phyloP scores from a whole-genome alignment of 2,888 invertebrate species.

The Byasa hedistus region DNA sequence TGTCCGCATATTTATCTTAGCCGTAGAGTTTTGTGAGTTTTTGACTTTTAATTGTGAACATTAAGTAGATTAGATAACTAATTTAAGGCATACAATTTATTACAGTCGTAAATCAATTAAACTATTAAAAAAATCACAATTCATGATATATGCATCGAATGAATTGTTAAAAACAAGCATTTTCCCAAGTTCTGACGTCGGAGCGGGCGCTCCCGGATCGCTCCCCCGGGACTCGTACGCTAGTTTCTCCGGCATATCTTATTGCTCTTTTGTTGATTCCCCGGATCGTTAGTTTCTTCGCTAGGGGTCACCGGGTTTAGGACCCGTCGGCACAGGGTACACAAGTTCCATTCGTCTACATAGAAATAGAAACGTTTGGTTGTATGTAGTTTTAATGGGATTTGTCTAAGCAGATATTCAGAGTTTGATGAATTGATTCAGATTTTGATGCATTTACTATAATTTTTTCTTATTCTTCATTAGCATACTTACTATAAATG shows the following conservation, averaged over 20 bases:
- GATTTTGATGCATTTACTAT: too few species aligned
- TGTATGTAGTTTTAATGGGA: background rate
- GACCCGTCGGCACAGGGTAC: conserved; percentile 40
- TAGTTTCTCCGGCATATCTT: conserved; percentile 81
- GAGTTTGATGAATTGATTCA: too few species aligned
- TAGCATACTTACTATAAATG: too few species aligned
- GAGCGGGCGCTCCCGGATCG: conserved; percentile 46
- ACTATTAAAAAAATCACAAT: conserved; percentile 10
- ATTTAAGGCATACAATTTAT: background rate
- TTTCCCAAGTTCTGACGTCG: conserved; percentile 53
- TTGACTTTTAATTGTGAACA: too few species aligned
- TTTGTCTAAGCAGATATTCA: background rate
- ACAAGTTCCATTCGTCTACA: conserved; percentile 21
- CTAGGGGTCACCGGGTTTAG: conserved; percentile 57
- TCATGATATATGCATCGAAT: conserved; percentile 31
- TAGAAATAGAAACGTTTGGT: conserved; percentile 18
- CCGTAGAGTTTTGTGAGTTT: too few species aligned
- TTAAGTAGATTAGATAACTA: background rate
- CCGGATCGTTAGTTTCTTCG: conserved; percentile 78
- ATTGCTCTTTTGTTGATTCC: conserved; percentile 80
- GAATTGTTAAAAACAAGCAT: conserved; percentile 42
- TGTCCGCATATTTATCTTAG: too few species aligned
- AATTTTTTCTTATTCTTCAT: too few species aligned
- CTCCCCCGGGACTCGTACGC: conserved; percentile 70
- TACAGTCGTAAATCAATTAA: background rate